A percentile compares a stretch with the other conserved stretches of the same genome.
phyloP scores from a whole-genome alignment of 2,888 invertebrate genomes.

The Steromphala cineraria region DNA sequence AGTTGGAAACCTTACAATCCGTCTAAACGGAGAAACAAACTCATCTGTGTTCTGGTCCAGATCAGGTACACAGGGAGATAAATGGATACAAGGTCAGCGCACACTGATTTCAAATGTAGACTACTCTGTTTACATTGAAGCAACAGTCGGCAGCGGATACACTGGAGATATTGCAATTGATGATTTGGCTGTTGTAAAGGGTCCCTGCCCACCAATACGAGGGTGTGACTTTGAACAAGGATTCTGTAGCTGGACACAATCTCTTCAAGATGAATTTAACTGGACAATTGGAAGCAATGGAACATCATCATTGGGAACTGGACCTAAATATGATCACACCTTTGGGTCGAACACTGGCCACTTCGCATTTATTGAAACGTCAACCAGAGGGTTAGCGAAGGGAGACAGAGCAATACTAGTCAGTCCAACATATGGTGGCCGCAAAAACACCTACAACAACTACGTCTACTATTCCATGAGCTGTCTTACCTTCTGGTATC shows the following conservation, averaged over 20 bases:
- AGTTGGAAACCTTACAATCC: conserved; percentile 57
- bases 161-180: conserved; percentile 73
- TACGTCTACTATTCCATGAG: conserved; percentile 30
- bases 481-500: conserved; percentile 72
- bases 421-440: conserved; percentile 41
- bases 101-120: conserved; percentile 49
- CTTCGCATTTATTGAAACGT: conserved; percentile 65
- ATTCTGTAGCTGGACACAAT: conserved; percentile 63
- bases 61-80: conserved; percentile 55
- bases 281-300: conserved; percentile 60
- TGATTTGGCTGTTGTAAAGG: conserved; percentile 64
- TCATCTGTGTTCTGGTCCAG: conserved; percentile 59
- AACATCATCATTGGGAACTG: conserved; percentile 52
- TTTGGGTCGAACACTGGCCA: conserved; percentile 74
- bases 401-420: conserved; percentile 61
- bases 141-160: conserved; percentile 56
- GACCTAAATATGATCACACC: conserved; percentile 73
- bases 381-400: conserved; percentile 41
- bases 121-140: conserved; percentile 55
- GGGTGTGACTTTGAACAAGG: conserved; percentile 64
- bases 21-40: conserved; percentile 39
- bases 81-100: conserved; percentile 56
- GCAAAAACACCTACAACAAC: background rate
- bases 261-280: conserved; percentile 58
- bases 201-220: conserved; percentile 64